Base-by-base conservation (phyloP, 2,113 vertebrate genomes). In the Trichomycterus rosablanca region DNA sequence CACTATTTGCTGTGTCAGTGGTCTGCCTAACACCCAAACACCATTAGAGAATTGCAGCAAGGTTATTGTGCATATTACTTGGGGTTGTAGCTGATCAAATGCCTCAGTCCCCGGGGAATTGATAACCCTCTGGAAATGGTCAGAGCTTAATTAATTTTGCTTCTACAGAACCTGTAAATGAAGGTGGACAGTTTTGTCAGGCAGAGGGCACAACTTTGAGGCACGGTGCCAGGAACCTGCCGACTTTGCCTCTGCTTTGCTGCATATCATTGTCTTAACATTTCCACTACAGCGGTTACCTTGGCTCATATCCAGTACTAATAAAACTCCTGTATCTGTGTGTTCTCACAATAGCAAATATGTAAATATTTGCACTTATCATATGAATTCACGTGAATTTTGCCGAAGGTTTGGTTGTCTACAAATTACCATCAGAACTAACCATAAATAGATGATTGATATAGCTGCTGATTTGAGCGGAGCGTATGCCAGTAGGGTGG, bases 181-280 rank as follows among this genome's bases (percentile, higher is more conserved):
- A 68, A 62, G 56, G 60, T 68, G 51, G 66, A 63, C 59, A 68
- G 51, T 50, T 67, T 44, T 68, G 66, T 63, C 59, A 68, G 52
- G 56, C 19, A 57, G 51, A 68, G 58, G 66, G 51, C 59, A 62
- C 4, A 56, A 10, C 50, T 56, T 44, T 32, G 52, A 40, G 66
- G 49, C 57, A 19, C 10, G 26, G 14, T 16, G 48, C 55, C 63
- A 66, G 22, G 18, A 32, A 56, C 28, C 51, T 48, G 52, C 32
- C 10, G 18, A 6, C 51, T 56, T 11, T 48, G 42, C 1, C 11
- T 45, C 39, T 44, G 5, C 20, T 48, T 11, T 26, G 62, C 30
- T 48, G 63, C 34, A 39, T 45, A 37, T 56, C 15, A 56, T 23
- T 55, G 20, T 54, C 30, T 26, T 32, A 49, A n/a, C 22, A 48